These are phyloP conservation scores for Noctilio leporinus DNA, from an alignment of 2,113 vertebrate species.

Conservation along the genomic window DNA sequence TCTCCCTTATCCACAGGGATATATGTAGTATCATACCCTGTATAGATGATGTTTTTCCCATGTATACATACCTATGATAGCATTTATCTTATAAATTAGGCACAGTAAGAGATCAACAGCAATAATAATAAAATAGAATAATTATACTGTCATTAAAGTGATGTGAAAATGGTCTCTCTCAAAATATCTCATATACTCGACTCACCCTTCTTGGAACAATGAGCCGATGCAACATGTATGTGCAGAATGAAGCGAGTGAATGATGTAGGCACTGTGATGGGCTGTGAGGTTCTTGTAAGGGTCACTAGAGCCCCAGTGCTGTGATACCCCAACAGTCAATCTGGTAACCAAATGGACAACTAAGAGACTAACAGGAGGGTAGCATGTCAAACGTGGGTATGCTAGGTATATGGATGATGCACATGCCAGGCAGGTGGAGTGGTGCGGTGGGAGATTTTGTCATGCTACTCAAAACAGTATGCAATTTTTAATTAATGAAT, in stretches of 20 bases:
- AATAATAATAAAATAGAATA: not conserved
- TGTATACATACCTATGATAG: not conserved
- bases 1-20: not conserved
- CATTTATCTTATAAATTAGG: not conserved
- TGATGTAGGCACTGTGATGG: not conserved
- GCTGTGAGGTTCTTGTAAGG: not conserved
- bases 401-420: not conserved
- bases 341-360: not conserved
- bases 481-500: not conserved
- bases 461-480: not conserved
- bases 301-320: not conserved
- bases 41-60: not conserved
- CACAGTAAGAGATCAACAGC: not conserved
- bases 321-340: not conserved
- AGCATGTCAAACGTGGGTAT: not conserved
- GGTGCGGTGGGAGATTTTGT: not conserved
- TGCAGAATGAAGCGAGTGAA: too few species aligned
- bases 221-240: too few species aligned
- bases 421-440: not conserved
- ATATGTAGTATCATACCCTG: not conserved
- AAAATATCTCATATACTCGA: not conserved
- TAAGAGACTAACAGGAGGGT: not conserved
- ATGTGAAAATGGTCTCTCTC: not conserved
- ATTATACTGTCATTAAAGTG: not conserved
- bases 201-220: not conserved